Base-by-base conservation (phyloP, 92 coral and sea anemone species). In the Parazoanthus swiftii region DNA sequence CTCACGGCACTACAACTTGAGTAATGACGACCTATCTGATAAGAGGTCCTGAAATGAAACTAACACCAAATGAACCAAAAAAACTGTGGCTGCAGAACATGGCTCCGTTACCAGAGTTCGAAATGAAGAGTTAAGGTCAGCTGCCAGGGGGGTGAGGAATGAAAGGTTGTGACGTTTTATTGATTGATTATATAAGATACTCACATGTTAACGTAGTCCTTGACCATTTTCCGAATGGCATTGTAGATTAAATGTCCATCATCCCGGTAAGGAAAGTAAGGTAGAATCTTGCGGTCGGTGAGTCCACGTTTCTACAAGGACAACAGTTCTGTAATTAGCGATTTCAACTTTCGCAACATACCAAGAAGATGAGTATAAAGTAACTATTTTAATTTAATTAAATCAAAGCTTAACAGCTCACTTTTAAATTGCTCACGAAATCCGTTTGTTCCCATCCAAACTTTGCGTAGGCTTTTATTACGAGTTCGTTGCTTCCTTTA, bases 391-490 rank as follows among this genome's bases (percentile, higher is more conserved):
- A 54, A 54, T 54, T 54, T 54, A 4, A 6, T 21, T 4, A 21
- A 63, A 3, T 3, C 25, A 63, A 5, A 20, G 7, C 14, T 63
- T 2, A 63, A 20, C 26, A 29, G 36, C 77, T 74, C 36, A 90
- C 92, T 85, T 79, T 85, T 11, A 90, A 18, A 50, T 86, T 90
- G n/a, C 46, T 80, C 67, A 67, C 16, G 81, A 90, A 90, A 35
- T 90, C 70, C 39, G 92, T 67, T 23, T 78, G 89, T 33, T 84
- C 80, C 92, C 92, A 90, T 18, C 79, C 75, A n/a, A 80, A 36
- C 18, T 39, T 25, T 29, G 4, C 9, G 46, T 90, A 90, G 4
- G 81, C 92, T 10, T 21, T 86, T 74, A 77, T 73, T 26, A 86
- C 63, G 35, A 90, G 76, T 73, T 85, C 81, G 38, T 46, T 86